phyloP scores from a whole-genome alignment of 2,888 invertebrate species.

The Philereme transversata region DNA sequence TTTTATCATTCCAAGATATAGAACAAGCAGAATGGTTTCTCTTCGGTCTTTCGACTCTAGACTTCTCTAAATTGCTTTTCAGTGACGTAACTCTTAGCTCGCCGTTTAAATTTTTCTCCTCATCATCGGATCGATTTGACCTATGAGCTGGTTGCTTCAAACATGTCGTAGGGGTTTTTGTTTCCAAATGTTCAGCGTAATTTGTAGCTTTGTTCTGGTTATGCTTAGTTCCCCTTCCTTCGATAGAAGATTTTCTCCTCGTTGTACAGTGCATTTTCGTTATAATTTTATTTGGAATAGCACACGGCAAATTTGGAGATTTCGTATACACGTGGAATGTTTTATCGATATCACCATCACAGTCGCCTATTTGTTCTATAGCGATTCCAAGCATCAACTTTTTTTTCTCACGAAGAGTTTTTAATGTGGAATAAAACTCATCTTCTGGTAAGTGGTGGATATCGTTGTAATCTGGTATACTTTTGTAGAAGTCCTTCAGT shows the following conservation, averaged over 20 bases:
- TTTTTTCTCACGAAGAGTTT: constrained; percentile 86
- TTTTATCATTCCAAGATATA: constrained; percentile 77
- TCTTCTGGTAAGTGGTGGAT: constrained; percentile 89
- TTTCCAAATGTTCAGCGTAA: constrained; percentile 31
- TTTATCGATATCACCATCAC: constrained; percentile 47
- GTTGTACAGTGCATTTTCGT: constrained; percentile 33
- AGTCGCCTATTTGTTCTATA: constrained; percentile 58
- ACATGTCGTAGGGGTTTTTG: constrained; percentile 44
- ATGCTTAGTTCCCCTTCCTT: constrained; percentile 40
- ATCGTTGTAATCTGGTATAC: constrained; percentile 92
- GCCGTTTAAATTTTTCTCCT: constrained; percentile 39
- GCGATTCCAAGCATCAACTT: constrained; percentile 73
- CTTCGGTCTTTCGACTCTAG: constrained; percentile 59
- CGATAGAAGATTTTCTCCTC: constrained; percentile 46
- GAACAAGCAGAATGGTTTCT: constrained; percentile 76
- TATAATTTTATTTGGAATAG: constrained; percentile 38
- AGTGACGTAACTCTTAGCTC: constrained; percentile 50
- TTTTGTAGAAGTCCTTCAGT: constrained; percentile 89
- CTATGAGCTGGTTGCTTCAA: constrained; percentile 51
- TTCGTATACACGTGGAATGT: constrained; percentile 41
- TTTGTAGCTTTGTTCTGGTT: constrained; percentile 33
- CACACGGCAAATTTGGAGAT: constrained; percentile 38
- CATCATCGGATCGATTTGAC: constrained; percentile 33
- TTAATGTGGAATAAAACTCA: constrained; percentile 89
- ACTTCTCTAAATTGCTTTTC: constrained; percentile 54